phyloP scores from a whole-genome alignment of 2,888 invertebrate genomes.

The Ichneumoninae sp. region DNA sequence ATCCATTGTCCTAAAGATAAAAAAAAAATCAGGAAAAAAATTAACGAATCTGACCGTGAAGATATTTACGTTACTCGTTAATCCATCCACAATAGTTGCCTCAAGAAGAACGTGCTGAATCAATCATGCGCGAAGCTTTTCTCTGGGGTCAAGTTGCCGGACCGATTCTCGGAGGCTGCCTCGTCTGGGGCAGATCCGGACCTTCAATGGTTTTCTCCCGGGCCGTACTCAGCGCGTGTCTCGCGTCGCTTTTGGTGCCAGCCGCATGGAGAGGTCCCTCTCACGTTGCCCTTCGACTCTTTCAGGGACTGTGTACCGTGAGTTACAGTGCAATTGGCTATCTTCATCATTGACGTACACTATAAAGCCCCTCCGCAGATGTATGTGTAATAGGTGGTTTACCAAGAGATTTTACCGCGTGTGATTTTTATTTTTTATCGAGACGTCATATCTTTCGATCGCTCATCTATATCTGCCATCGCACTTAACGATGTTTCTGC shows the following conservation, averaged over 20 bases:
- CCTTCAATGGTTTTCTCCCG: slow-evolving; percentile 86
- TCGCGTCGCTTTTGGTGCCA: slow-evolving; percentile 86
- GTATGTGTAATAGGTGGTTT: background rate
- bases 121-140: slow-evolving; percentile 86
- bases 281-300: slow-evolving; percentile 86
- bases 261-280: slow-evolving; percentile 87
- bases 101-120: slow-evolving; percentile 86
- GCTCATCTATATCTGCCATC: background rate
- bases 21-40: slow-evolving; percentile 1
- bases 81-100: slow-evolving; percentile 82
- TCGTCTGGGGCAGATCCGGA: slow-evolving; percentile 86
- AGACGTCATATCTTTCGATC: background rate
- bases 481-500: slow-evolving; percentile 48
- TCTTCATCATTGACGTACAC: slow-evolving; percentile 3
- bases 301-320: slow-evolving; percentile 87
- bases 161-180: slow-evolving; percentile 86
- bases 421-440: background rate
- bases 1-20: background rate
- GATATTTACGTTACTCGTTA: slow-evolving; percentile 11
- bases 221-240: slow-evolving; percentile 86
- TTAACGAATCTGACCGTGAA: slow-evolving; percentile 1
- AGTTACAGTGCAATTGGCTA: slow-evolving; percentile 65
- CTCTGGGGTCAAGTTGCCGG: slow-evolving; percentile 87
- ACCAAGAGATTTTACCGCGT: background rate
- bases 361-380: background rate